Evolutionary conservation across 2,113 vertebrate species (phyloP), one percentile per base, ranked within the genome.

Genomic region (Proterorhinus semilunaris): DNA sequence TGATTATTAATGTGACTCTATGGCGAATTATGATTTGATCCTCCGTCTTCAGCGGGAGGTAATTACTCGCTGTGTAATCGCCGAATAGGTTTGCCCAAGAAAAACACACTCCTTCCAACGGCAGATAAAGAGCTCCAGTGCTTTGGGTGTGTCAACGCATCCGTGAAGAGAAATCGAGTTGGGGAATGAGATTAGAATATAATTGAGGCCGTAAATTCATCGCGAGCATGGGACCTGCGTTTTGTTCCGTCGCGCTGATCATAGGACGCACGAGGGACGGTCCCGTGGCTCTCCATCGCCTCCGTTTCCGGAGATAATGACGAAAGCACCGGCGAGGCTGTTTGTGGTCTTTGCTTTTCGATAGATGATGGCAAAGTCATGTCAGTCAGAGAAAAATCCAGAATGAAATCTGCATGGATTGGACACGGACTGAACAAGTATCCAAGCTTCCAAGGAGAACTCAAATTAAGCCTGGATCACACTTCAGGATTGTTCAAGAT

Each of bases 11-110:
- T 89, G 84, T 85, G 86, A 87, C 74, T 36, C 27, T 55, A 55
- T 55, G 82, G 71, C 82, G 83, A 91, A 83, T 86, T 90, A 89
- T 85, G 89, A 90, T 86, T 89, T 83, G 81, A 80, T 82, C 83
- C 86, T 84, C 71, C 86, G 54, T 84, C 69, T 87, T 86, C 80
- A 78, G 88, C 86, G 85, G 86, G 71, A 80, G 86, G 85, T 92
- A 91, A 92, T 92, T 90, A 91, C 87, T 87, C 85, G 94, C 95
- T 94, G 93, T 91, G 95, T 94, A 98, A 93, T 91, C 93, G 93
- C 75, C 72, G 81, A 90, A 90, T 86, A 87, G 86, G 95, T 95
- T 87, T 79, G 69, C 78, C 74, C 76, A 74, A 72, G 82, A 83
- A 87, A 91, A 86, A 88, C 79, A 83, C 78, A 89, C 82, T 84